A percentile compares a stretch with the other conserved stretches of the same genome.
Evolutionary conservation across 2,888 invertebrate genomes (phyloP).

Genomic region (Exocentrus adspersus): DNA sequence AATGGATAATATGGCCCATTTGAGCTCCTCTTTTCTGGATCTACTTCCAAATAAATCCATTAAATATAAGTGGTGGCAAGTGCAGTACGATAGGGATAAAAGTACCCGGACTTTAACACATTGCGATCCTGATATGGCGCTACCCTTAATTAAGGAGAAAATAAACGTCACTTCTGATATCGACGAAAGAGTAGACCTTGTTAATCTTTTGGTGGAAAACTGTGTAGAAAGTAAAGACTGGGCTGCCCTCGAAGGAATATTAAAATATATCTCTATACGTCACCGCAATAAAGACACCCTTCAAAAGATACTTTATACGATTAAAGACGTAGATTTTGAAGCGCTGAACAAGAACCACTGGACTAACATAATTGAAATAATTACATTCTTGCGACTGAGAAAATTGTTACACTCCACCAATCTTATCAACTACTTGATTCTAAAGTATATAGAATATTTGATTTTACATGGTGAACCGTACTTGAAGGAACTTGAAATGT

Average conservation of each 20-base stretch:
- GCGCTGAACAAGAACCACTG: constrained; percentile 40
- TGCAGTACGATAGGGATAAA: constrained; percentile 34
- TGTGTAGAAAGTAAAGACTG: constrained; percentile 42
- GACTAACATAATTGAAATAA: constrained; percentile 41
- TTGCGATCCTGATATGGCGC: constrained; percentile 34
- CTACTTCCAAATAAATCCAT: constrained; percentile 34
- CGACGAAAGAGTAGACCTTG: constrained; percentile 27
- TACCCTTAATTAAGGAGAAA: constrained; percentile 44
- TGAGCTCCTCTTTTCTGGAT: constrained; percentile 14
- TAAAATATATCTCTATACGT: constrained; percentile 44
- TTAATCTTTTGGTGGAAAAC: constrained; percentile 36
- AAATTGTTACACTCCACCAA: constrained; percentile 23
- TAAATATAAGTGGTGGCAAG: constrained; percentile 38
- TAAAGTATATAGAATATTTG: constrained; percentile 38
- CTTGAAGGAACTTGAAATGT: constrained; percentile 29
- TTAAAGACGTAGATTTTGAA: constrained; percentile 26
- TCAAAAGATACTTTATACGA: constrained; percentile 22
- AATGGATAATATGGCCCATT: constrained; percentile 19
- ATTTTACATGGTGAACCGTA: constrained; percentile 34
- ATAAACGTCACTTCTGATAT: constrained; percentile 45
- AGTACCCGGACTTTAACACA: constrained; percentile 36
- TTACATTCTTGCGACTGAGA: constrained; percentile 33
- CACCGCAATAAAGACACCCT: constrained; percentile 42
- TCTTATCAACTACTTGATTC: constrained; percentile 1
- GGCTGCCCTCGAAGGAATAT: constrained; percentile 38